A percentile compares a stretch with the other conserved stretches of the same genome.
Conservation (phyloP, 1,140 invertebrate genomes). For the Nasonia vitripennis region DNA sequence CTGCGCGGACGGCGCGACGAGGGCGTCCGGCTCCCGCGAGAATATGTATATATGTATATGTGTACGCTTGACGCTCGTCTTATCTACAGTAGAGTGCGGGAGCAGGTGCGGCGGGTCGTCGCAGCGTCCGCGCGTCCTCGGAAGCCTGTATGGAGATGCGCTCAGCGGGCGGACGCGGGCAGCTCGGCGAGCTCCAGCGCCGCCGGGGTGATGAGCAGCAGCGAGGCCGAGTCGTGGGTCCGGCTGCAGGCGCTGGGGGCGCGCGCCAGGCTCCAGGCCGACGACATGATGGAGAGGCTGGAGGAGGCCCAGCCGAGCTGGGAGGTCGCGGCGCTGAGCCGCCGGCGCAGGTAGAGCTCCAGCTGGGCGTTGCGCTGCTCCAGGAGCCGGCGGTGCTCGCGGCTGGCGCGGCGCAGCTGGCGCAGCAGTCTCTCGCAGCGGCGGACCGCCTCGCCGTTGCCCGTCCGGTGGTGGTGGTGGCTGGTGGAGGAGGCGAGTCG, state of each 20-base stretch:
- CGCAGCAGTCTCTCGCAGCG: constrained; percentile 65
- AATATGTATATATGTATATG: background rate
- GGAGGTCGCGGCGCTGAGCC: background rate
- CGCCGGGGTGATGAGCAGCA: background rate
- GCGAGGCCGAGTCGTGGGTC: background rate
- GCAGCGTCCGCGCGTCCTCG: background rate
- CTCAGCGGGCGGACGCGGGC: background rate
- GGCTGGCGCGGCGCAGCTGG: constrained; percentile 64
- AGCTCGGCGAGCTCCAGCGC: background rate
- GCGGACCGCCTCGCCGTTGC: constrained; percentile 61
- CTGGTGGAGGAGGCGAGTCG: background rate
- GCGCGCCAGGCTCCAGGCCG: background rate
- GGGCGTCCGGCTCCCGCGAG: background rate
- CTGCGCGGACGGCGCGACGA: background rate
- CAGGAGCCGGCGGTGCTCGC: constrained; percentile 65
- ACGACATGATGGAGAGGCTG: background rate
- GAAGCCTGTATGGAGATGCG: background rate
- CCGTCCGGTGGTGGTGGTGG: background rate
- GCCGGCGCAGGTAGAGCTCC: constrained; percentile 36
- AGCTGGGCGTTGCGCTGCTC: constrained; percentile 59
- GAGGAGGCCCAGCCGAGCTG: constrained; percentile 16
- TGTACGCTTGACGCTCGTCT: background rate
- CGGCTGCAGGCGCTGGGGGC: background rate
- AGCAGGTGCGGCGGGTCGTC: background rate
- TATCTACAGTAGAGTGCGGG: background rate